Evolutionary conservation across 1,140 invertebrate species (phyloP).

Genomic region (Dinothrombium tinctorium): DNA sequence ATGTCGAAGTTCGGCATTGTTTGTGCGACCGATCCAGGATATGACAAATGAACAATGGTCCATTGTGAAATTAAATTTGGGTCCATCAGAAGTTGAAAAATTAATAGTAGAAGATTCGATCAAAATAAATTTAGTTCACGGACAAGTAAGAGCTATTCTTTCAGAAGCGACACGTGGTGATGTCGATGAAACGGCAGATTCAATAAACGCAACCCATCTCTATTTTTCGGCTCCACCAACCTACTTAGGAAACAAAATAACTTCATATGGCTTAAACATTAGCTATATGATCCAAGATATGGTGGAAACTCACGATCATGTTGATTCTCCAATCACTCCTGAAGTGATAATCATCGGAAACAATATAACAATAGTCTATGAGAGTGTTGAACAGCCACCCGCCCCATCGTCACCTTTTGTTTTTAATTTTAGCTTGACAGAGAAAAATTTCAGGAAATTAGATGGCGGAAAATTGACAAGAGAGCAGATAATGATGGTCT

Average conservation of each 20-base stretch:
- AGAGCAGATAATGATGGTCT: slow-evolving; percentile 69
- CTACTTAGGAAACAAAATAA: slow-evolving; percentile 51
- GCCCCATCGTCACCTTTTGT: slow-evolving; percentile 12
- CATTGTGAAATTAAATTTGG: not conserved
- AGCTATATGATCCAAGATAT: slow-evolving; percentile 46
- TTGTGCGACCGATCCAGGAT: slow-evolving; percentile 20
- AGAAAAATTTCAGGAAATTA: no score
- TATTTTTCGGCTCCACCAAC: slow-evolving; percentile 49
- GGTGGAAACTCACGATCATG: slow-evolving; percentile 13
- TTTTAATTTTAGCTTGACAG: no score
- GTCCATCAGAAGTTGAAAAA: not conserved
- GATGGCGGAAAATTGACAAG: no score
- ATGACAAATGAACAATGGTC: not conserved
- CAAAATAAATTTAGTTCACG: not conserved
- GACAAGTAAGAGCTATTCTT: not conserved
- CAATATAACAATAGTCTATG: slow-evolving; percentile 41
- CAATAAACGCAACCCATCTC: no score
- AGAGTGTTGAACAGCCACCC: slow-evolving; percentile 47
- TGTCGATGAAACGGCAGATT: no score
- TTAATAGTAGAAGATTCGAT: not conserved
- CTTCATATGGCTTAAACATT: slow-evolving; percentile 63
- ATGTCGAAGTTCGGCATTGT: slow-evolving; percentile 41
- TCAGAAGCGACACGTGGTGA: not conserved
- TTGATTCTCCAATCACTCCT: slow-evolving; percentile 16
- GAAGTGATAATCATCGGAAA: slow-evolving; percentile 24